phyloP scores from a whole-genome alignment of 2,888 invertebrate genomes.

The Caradrina kadenii region DNA sequence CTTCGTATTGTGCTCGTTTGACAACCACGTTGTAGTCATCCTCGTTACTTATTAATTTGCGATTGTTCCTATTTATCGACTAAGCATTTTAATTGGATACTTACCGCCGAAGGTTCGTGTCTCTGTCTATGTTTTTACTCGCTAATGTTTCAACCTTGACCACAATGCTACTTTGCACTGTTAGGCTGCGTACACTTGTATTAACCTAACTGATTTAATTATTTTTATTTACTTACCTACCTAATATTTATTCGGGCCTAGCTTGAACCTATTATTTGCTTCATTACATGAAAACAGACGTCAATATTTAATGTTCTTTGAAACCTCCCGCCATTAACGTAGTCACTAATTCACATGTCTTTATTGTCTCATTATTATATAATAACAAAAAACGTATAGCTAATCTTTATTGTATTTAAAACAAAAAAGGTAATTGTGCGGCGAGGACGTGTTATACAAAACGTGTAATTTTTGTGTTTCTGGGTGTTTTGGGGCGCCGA shows the following conservation, averaged over 20 bases:
- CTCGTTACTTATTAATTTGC: constrained; percentile 50
- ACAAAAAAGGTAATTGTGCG: constrained; percentile 34
- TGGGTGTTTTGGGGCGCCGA: no score
- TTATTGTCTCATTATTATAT: constrained; percentile 25
- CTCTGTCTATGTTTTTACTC: constrained; percentile 64
- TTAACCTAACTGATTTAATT: background rate
- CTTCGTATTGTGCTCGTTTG: constrained; percentile 29
- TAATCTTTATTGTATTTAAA: constrained; percentile 26
- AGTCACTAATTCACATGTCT: background rate
- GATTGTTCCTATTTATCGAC: constrained; percentile 61
- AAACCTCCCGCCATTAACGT: background rate
- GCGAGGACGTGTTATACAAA: constrained; percentile 36
- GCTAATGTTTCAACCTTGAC: constrained; percentile 69
- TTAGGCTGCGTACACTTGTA: constrained; percentile 43
- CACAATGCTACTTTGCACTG: constrained; percentile 61
- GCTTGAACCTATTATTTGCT: background rate
- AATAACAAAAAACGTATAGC: constrained; percentile 24
- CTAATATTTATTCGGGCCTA: background rate
- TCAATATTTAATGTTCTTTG: constrained; percentile 6
- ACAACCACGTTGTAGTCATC: constrained; percentile 34
- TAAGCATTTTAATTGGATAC: constrained; percentile 64
- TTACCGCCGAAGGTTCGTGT: constrained; percentile 59
- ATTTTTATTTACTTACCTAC: background rate
- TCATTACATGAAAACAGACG: background rate
- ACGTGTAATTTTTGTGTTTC: constrained; percentile 24